phyloP scores from a whole-genome alignment of 2,888 invertebrate species.

The Gymnoscelis rufifasciata region DNA sequence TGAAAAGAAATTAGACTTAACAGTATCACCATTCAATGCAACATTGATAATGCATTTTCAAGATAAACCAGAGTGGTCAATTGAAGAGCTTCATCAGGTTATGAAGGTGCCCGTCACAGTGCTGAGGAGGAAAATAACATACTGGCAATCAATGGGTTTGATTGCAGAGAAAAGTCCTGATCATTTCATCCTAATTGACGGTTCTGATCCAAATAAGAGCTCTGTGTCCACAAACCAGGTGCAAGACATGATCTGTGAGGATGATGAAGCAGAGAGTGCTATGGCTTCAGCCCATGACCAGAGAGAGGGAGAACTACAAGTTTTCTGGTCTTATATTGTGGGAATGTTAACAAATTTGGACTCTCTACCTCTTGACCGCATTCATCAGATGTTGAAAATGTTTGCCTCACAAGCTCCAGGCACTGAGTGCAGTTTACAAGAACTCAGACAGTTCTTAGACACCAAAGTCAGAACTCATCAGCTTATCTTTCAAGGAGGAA shows the following conservation, averaged over 20 bases:
- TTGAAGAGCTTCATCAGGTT: constrained; percentile 90
- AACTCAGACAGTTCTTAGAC: constrained; percentile 93
- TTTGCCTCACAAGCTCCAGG: constrained; percentile 96
- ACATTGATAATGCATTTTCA: constrained; percentile 96
- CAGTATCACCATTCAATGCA: constrained; percentile 95
- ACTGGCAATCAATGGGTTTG: constrained; percentile 96
- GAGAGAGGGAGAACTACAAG: constrained; percentile 94
- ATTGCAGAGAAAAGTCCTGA: constrained; percentile 87
- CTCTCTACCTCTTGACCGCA: constrained; percentile 92
- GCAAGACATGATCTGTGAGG: constrained; percentile 86
- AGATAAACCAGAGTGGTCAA: constrained; percentile 89
- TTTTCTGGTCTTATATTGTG: constrained; percentile 97
- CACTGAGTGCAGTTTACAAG: constrained; percentile 92
- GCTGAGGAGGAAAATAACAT: constrained; percentile 90
- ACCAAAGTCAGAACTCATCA: constrained; percentile 95
- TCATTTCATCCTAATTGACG: constrained; percentile 85
- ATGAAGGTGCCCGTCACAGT: constrained; percentile 94
- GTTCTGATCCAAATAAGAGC: constrained; percentile 73
- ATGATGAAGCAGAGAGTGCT: constrained; percentile 94
- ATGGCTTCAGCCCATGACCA: constrained; percentile 97
- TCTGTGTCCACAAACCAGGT: constrained; percentile 77
- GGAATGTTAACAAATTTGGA: constrained; percentile 98
- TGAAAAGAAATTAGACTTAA: constrained; percentile 86
- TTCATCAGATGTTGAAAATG: constrained; percentile 97
- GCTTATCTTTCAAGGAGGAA: constrained; percentile 89